phyloP scores from a whole-genome alignment of 2,888 invertebrate genomes.

The Zygothrica quintamaculata region DNA sequence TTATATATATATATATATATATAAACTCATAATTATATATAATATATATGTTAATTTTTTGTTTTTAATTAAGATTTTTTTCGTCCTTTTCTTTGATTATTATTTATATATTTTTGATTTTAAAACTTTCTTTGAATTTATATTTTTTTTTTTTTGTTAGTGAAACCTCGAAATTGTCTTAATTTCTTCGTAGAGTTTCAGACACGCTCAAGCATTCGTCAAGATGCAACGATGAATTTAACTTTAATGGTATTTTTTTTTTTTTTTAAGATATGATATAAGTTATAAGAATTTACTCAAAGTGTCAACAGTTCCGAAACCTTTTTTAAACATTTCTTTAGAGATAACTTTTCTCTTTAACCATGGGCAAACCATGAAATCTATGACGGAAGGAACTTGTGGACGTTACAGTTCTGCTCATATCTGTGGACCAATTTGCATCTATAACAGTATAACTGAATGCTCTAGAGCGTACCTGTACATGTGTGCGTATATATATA shows the following conservation, averaged over 20 bases:
- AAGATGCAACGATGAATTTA: background rate
- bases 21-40: constrained; percentile 23
- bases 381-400: background rate
- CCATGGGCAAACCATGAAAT: constrained; percentile 4
- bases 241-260: background rate
- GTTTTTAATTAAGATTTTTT: constrained; percentile 20
- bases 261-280: constrained; percentile 19
- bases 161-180: constrained; percentile 84
- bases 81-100: constrained; percentile 37
- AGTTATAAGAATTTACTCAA: constrained; percentile 6
- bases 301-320: constrained; percentile 31
- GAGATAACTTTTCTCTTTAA: background rate
- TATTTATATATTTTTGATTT: constrained; percentile 23
- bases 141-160: constrained; percentile 60
- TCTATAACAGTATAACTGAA: background rate
- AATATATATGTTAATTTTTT: constrained; percentile 12
- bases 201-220: constrained; percentile 1
- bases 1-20: too few species aligned
- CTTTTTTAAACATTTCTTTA: constrained; percentile 22
- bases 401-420: constrained; percentile 1
- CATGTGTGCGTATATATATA: too few species aligned
- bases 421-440: constrained; percentile 1
- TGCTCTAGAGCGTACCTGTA: constrained; percentile 5
- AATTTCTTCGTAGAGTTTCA: constrained; percentile 58
- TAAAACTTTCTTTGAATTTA: constrained; percentile 27